Evolutionary conservation across 2,888 invertebrate genomes (phyloP).

Genomic region (Tipula lateralis): DNA sequence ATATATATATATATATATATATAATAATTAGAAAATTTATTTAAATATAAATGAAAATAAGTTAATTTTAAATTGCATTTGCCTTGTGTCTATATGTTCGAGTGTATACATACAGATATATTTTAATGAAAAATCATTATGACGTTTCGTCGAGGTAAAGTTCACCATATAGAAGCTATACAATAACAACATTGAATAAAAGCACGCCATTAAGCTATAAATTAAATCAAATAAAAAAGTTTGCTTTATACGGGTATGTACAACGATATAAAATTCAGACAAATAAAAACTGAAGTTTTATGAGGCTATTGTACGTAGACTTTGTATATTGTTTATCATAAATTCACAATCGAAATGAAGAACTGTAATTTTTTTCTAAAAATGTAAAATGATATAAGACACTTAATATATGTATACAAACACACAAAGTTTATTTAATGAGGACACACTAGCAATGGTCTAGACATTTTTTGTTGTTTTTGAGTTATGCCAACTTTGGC

Average conservation of each 20-base stretch:
- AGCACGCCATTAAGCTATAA: slow-evolving; percentile 4
- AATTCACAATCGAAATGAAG: neutral
- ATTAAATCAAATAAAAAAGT: neutral
- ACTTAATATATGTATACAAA: too few relatives aligned
- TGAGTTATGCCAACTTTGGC: neutral
- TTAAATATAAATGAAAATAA: neutral
- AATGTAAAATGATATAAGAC: neutral
- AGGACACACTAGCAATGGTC: neutral
- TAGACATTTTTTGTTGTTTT: neutral
- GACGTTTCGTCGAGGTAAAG: neutral
- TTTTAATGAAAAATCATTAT: neutral
- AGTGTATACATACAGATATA: neutral
- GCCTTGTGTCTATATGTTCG: neutral
- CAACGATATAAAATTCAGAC: neutral
- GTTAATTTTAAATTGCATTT: neutral
- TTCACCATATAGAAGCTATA: neutral
- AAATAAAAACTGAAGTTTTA: neutral
- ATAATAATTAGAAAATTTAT: neutral
- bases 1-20: neutral
- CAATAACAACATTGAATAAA: neutral
- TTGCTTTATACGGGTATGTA: neutral
- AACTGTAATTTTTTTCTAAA: neutral
- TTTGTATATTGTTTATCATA: neutral
- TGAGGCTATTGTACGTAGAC: neutral
- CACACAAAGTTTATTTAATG: too few relatives aligned